Base-by-base conservation (phyloP, 1,140 invertebrate species). In the Atta cephalotes region DNA sequence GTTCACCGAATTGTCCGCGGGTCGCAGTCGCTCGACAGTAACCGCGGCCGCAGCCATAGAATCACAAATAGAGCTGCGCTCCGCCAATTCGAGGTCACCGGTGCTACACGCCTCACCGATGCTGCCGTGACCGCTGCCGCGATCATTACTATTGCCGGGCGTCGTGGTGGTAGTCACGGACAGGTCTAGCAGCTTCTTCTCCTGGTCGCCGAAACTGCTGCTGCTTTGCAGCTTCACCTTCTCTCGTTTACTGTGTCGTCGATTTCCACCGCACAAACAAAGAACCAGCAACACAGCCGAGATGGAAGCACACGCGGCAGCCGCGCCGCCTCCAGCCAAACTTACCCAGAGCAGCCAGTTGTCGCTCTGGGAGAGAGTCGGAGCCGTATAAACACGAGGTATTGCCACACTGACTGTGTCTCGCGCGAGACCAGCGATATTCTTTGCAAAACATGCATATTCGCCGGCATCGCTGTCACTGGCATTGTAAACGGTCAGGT, bases 181-280 rank as follows among this genome's bases (percentile, higher is more conserved):
- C 21, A 97, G 96, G 91, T 98, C 97, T 45, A 98, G 95, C 7
- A 98, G 94, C 88, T 97, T 97, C 94, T 98, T 98, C 91, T 98
- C 97, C 94, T 98, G 98, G 79, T 98, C 98, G 25, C 96, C 97
- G 92, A 98, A 98, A 93, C 97, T 98, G 53, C 97, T 96, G 91
- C 97, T 98, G 0, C 96, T 96, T 92, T 97, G 97, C 21, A 97
- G 95, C 85, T 97, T 97, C 28, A 96, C 95, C 88, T 97, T 96
- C 78, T 97, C 96, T 12, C 96, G 95, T 68, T 95, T 94, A 6
- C 92, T 89, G 10, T 94, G 93, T 2, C 96, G 94, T 66, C 96
- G 95, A 39, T 96, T 94, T 1, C 95, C 93, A 7, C 96, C 95
- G 85, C 96, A 97, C 10, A 97, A 92, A 87, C 97, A 97, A 25